These are phyloP conservation scores for Drosophila rubida DNA, from an alignment of 2,888 invertebrate species.

Conservation along the genomic window DNA sequence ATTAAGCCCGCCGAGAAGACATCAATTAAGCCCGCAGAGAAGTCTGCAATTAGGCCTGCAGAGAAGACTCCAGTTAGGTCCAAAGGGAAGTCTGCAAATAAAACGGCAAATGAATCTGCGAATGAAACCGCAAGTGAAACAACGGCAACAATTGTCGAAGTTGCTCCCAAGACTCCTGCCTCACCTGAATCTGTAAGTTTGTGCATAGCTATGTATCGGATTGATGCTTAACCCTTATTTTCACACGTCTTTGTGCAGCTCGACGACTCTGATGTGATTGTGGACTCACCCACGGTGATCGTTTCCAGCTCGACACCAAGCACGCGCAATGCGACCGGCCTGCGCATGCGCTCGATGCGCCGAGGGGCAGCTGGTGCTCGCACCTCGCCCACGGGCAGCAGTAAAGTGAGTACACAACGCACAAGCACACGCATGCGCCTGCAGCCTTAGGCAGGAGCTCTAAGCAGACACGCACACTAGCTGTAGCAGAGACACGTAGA, in stretches of 20 bases:
- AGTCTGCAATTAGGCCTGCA: no score
- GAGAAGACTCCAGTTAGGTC: no score
- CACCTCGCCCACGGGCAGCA: constrained; percentile 29
- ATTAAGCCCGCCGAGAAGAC: no score
- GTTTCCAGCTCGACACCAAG: background rate
- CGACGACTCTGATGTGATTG: constrained; percentile 76
- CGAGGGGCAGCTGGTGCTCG: constrained; percentile 27
- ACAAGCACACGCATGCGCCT: constrained; percentile 52
- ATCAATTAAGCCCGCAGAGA: no score
- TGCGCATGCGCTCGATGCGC: constrained; percentile 62
- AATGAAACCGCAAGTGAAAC: background rate
- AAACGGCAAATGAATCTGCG: background rate
- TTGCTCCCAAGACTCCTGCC: background rate
- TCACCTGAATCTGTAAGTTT: constrained; percentile 38
- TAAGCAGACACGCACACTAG: constrained; percentile 5
- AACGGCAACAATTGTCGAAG: background rate
- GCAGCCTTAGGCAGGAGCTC: constrained; percentile 57
- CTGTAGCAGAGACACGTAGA: constrained; percentile 17
- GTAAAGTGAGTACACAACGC: constrained; percentile 69
- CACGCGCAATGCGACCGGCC: constrained; percentile 19
- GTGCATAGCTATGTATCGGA: background rate
- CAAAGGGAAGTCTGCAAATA: background rate
- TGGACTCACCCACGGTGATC: constrained; percentile 71
- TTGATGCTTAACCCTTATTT: background rate
- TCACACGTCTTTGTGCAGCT: constrained; percentile 42